Percentiles rank a stretch among this genome's conserved stretches.
phyloP scores from a whole-genome alignment of 2,113 vertebrate species.

The Hoplias malabaricus region DNA sequence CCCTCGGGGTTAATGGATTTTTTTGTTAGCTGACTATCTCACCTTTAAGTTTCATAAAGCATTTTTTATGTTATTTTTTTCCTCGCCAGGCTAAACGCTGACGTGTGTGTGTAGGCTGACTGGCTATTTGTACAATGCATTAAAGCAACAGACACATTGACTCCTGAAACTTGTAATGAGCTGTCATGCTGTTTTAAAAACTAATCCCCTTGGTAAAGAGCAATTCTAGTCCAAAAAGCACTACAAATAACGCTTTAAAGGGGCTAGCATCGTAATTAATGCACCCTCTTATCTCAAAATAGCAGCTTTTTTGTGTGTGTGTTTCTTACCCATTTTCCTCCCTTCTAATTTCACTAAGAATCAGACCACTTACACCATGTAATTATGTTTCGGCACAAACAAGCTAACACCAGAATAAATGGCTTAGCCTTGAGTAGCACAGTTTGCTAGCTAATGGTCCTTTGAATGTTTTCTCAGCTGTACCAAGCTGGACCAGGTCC shows the following conservation, averaged over 20 bases:
- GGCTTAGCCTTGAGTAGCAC: slow-evolving; percentile 1
- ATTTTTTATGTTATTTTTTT: neutral
- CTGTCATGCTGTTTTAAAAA: slow-evolving; percentile 8
- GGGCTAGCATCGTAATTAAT: slow-evolving; percentile 5
- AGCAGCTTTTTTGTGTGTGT: slow-evolving; percentile 5
- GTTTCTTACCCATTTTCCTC: neutral
- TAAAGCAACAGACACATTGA: neutral
- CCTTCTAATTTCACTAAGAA: slow-evolving; percentile 17
- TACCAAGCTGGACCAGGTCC: neutral
- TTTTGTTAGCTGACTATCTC: neutral
- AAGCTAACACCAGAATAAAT: neutral
- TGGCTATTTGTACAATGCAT: slow-evolving; percentile 8
- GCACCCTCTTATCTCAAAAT: neutral
- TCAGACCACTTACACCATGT: slow-evolving; percentile 22
- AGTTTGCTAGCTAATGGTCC: neutral
- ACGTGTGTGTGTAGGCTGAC: neutral
- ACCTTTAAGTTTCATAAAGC: neutral
- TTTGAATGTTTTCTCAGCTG: slow-evolving; percentile 6
- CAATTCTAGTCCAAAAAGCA: neutral
- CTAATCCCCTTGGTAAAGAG: neutral
- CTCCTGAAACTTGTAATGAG: slow-evolving; percentile 14
- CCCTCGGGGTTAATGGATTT: slow-evolving; percentile 5
- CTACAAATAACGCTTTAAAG: slow-evolving; percentile 13
- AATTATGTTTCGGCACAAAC: slow-evolving; percentile 35
- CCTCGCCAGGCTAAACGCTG: neutral